Conservation (phyloP, 2,113 vertebrate species). For the Dasyprocta punctata region DNA sequence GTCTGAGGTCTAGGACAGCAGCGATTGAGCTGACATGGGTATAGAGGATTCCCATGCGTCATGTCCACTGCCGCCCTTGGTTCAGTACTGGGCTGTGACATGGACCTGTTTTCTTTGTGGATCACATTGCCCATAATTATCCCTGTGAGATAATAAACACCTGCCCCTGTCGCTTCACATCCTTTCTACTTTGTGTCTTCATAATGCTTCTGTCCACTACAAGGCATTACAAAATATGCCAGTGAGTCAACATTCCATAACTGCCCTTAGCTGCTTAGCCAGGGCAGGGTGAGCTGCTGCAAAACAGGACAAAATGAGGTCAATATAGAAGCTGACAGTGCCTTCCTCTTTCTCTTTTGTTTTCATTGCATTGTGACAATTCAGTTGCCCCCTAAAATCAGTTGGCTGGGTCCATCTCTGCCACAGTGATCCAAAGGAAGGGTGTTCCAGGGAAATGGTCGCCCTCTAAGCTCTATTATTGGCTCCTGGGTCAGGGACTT, state of each 20-base stretch:
- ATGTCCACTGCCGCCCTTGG: not conserved
- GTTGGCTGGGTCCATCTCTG: not conserved
- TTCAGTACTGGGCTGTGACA: not conserved
- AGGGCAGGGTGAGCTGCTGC: not conserved
- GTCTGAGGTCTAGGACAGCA: not conserved
- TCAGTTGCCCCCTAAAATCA: not conserved
- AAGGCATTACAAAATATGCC: not conserved
- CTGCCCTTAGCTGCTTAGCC: not conserved
- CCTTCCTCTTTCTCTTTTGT: conserved; percentile 3
- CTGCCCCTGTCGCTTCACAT: too few species aligned
- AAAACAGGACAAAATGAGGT: not conserved
- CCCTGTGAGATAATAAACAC: not conserved
- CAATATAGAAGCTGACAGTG: not conserved
- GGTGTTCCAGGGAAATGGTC: not conserved
- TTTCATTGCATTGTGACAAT: not conserved
- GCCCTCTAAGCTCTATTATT: not conserved
- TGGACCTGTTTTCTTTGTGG: not conserved
- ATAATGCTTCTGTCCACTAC: too few species aligned
- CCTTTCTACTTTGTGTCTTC: not conserved
- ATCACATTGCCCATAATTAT: too few species aligned
- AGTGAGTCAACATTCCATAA: not conserved
- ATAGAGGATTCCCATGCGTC: not conserved
- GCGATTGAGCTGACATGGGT: not conserved
- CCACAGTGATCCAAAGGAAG: not conserved
- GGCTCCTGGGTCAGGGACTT: not conserved